Conservation (phyloP, 2,797 vertebrate species). For the Lemur catta region DNA sequence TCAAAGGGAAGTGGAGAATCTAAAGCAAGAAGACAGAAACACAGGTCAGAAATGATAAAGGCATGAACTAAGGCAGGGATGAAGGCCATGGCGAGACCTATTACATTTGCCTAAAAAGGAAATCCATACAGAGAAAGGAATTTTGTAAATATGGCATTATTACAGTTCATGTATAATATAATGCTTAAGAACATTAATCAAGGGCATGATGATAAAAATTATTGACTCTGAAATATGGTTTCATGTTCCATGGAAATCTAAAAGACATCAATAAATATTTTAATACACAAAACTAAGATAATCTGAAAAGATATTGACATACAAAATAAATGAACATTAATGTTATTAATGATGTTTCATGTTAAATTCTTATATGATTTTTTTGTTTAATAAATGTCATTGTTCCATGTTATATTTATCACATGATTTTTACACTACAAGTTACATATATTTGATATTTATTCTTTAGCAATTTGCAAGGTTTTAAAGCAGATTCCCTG, state of each 20-base stretch:
- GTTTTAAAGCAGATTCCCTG: not conserved
- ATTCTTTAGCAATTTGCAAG: not conserved
- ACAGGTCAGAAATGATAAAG: not conserved
- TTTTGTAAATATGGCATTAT: not conserved
- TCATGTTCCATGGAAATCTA: not conserved
- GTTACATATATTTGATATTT: not conserved
- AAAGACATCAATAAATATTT: not conserved
- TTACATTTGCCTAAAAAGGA: not conserved
- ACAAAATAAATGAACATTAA: not conserved
- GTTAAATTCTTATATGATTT: not conserved
- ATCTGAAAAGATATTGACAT: not conserved
- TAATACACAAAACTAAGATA: not conserved
- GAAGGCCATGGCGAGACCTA: not conserved
- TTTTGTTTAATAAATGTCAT: not conserved
- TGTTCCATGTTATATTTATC: not conserved
- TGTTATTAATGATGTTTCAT: not conserved
- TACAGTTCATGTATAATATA: not conserved
- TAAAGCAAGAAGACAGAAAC: not conserved
- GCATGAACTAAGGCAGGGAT: not conserved
- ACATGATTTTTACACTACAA: slow-evolving; percentile 16
- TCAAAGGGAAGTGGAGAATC: not conserved
- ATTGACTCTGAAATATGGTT: not conserved
- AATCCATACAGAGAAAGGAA: not conserved
- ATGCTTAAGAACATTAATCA: not conserved
- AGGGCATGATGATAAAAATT: not conserved